phyloP scores from a whole-genome alignment of 2,888 invertebrate species.

The Thymelicus acteon region DNA sequence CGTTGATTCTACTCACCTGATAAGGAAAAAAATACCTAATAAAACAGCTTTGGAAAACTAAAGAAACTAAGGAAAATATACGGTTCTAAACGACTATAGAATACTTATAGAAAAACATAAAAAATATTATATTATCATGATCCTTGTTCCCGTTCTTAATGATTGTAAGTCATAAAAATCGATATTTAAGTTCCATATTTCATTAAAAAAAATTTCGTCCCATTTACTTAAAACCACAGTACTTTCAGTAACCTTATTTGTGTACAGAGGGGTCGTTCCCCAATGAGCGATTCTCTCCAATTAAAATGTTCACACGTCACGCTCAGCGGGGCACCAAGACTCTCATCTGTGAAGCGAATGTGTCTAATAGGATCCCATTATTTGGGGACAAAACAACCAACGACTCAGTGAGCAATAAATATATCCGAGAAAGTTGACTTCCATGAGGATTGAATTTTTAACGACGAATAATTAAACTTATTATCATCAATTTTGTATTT shows the following conservation, averaged over 20 bases:
- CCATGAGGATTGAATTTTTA: background rate
- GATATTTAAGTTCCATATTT: no score
- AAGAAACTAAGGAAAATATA: no score
- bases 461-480: background rate
- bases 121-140: no score
- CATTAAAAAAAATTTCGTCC: background rate
- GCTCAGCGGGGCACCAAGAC: slow-evolving; percentile 66
- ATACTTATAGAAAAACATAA: no score
- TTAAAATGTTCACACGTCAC: slow-evolving; percentile 82
- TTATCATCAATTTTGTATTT: background rate
- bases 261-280: slow-evolving; percentile 63
- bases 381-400: slow-evolving; percentile 44
- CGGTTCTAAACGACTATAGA: no score
- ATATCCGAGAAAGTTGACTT: slow-evolving; percentile 16
- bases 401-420: slow-evolving; percentile 31
- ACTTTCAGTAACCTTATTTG: slow-evolving; percentile 58
- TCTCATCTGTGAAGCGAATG: slow-evolving; percentile 49
- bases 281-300: slow-evolving; percentile 62
- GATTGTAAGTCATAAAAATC: background rate
- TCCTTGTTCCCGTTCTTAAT: no score
- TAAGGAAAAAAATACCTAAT: no score
- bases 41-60: no score
- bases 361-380: slow-evolving; percentile 48
- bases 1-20: no score
- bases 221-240: slow-evolving; percentile 29